phyloP scores from a whole-genome alignment of 2,113 vertebrate genomes.

The Rhabdornis inornatus region DNA sequence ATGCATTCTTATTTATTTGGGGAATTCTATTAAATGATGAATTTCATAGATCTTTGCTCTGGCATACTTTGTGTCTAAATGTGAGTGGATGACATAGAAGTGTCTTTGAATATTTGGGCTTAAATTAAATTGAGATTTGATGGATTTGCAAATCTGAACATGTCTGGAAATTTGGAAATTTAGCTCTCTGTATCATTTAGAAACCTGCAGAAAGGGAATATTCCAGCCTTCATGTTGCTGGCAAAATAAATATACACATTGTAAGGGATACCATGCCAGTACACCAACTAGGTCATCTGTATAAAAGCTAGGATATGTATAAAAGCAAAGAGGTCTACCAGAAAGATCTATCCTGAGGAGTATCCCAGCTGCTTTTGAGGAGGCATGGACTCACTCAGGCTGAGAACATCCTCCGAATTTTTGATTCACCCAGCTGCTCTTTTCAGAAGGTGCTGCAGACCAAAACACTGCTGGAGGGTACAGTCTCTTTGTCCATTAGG shows the following conservation, averaged over 20 bases:
- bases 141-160: background rate
- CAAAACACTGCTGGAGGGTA: background rate
- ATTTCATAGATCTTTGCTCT: background rate
- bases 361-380: background rate
- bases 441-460: background rate
- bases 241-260: background rate
- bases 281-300: background rate
- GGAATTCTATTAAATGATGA: background rate
- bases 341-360: background rate
- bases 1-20: background rate
- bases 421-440: background rate
- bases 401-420: background rate
- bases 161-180: background rate
- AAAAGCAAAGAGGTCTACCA: background rate
- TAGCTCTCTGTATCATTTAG: background rate
- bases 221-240: background rate
- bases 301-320: background rate
- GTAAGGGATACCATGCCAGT: background rate
- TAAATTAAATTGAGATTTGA: background rate
- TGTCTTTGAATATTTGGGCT: background rate
- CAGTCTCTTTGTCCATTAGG: background rate
- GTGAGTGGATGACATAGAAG: background rate
- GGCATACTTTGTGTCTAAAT: background rate
- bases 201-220: background rate
- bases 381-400: accelerated